Evolutionary conservation across 2,113 vertebrate species (phyloP).

Genomic region (Tetrax tetrax): DNA sequence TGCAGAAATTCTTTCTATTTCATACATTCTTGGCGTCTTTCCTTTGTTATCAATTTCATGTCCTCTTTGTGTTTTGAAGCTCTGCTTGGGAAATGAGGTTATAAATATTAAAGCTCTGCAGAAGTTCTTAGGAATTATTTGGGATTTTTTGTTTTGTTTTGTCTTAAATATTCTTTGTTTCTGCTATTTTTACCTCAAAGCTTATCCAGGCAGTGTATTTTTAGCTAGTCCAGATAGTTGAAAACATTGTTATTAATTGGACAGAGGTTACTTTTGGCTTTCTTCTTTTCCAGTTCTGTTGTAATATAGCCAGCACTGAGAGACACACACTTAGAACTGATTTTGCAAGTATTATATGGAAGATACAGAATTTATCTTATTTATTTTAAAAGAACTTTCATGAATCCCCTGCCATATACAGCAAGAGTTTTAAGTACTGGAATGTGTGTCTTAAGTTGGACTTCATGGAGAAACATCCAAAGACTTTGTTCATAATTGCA

Average conservation of each 20-base stretch:
- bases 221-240: constrained; percentile 1
- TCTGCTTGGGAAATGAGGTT: not conserved
- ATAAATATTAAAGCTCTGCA: constrained; percentile 26
- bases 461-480: not conserved
- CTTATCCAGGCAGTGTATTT: constrained; percentile 22
- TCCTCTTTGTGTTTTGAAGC: constrained; percentile 13
- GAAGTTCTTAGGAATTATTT: not conserved
- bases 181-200: constrained; percentile 37
- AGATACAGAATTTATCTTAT: not conserved
- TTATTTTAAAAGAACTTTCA: constrained; percentile 17
- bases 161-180: constrained; percentile 7
- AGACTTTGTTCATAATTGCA: constrained; percentile 34
- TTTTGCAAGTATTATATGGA: not conserved
- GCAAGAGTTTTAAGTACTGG: not conserved
- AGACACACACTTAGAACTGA: not conserved
- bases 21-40: constrained; percentile 41
- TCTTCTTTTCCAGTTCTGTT: not conserved
- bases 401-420: not conserved
- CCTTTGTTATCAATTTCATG: constrained; percentile 10
- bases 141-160: not conserved
- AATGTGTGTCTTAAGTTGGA: not conserved
- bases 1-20: constrained; percentile 61
- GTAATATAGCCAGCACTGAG: not conserved
- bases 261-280: constrained; percentile 5
- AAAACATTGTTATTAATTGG: constrained; percentile 29